These are phyloP conservation scores for Philereme vetulata DNA, from an alignment of 2,888 invertebrate species.

Conservation along the genomic window DNA sequence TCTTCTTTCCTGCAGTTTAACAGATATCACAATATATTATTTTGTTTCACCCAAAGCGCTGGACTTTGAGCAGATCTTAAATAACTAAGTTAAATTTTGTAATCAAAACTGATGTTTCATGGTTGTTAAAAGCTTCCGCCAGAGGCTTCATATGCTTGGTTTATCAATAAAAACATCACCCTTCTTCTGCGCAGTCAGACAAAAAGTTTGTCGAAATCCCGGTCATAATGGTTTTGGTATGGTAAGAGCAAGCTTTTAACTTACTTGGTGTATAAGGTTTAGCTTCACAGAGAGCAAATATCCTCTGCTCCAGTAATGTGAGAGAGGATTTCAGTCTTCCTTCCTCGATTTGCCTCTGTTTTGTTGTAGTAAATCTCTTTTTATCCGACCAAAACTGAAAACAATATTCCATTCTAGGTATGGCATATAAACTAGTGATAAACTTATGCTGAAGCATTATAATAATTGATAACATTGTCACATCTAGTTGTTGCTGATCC, in stretches of 20 bases:
- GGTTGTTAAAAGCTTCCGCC: no score
- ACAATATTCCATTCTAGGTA: background rate
- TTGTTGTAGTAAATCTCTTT: constrained; percentile 58
- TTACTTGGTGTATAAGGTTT: constrained; percentile 50
- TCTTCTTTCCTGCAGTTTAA: constrained; percentile 55
- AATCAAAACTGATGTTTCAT: no score
- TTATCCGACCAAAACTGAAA: constrained; percentile 71
- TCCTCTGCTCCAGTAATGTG: constrained; percentile 59
- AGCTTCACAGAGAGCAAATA: constrained; percentile 54
- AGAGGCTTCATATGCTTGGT: no score
- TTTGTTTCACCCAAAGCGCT: no score
- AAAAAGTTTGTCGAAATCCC: no score
- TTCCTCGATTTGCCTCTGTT: constrained; percentile 63
- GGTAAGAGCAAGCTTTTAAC: constrained; percentile 18
- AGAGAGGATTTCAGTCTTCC: constrained; percentile 56
- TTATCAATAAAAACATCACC: no score
- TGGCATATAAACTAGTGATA: background rate
- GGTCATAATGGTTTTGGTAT: no score
- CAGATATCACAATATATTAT: background rate
- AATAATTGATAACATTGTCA: no score
- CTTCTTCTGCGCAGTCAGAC: no score
- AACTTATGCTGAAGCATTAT: background rate
- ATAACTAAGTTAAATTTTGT: no score
- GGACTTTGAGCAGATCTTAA: no score
- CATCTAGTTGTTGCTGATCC: no score